Evolutionary conservation across 1,140 invertebrate genomes (phyloP), one percentile per base, ranked within the genome.

Genomic region (Ceratina japonica): DNA sequence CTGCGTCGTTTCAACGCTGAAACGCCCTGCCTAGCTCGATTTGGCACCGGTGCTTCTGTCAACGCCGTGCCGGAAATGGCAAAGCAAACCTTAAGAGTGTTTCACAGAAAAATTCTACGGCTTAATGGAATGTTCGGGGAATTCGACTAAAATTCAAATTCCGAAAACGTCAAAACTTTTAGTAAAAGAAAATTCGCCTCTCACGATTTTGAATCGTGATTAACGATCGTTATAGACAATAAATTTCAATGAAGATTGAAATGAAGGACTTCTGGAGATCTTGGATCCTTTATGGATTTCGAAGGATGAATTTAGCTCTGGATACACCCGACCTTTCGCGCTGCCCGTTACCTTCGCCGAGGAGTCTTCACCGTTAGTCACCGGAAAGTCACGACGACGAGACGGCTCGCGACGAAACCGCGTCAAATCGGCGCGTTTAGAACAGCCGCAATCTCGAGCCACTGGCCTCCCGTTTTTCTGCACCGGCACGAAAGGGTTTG

Each of bases 281-380:
- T 70, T 51, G 27, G 77, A 73, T 64, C 70, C 52, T 18, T 18
- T 54, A 65, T 69, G 64, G 65, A 84, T 83, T 12, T 37, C 58
- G 31, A 5, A 22, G 52, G 54, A 74, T 78, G 49, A 81, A 70
- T 81, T 81, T 75, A 66, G 27, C 5, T 44, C 70, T 66, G 27
- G 22, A 49, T 18, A 81, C 75, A 81, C 37, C 70, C 77, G 75
- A 84, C 75, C 75, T 81, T 81, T 82, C 31, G 51, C 63, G 59
- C 66, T 65, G 31, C 15, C 68, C 75, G n/a, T 85, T 85, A 85
- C 59, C 74, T 75, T 75, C 79, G 71, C 18, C 62, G 58, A 75
- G 66, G 79, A 79, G 82, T 85, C 82, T 20, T 70, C 71, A 79
- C 71, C 79, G 79, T 85, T 85, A 85, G 65, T 59, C 13, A 10